phyloP scores from a whole-genome alignment of 1,140 invertebrate genomes.

The Anagrus nilaparvatae region DNA sequence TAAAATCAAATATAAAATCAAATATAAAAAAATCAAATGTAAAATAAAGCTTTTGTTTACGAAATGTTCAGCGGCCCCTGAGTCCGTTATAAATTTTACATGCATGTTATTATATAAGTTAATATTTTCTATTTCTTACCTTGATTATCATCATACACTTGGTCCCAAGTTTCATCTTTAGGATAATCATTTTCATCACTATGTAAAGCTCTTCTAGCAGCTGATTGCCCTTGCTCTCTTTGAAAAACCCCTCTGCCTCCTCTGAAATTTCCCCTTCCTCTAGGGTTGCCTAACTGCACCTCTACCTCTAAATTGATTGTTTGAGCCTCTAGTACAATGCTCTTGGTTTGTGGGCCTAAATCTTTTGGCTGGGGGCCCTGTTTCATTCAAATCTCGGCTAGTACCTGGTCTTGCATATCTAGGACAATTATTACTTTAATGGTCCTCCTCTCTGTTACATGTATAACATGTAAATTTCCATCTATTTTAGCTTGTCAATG shows the following conservation, averaged over 20 bases:
- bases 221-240: no score
- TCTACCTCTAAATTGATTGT: no score
- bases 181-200: neutral
- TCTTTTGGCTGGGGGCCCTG: no score
- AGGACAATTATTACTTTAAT: neutral
- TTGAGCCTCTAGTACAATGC: no score
- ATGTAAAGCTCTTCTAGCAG: no score
- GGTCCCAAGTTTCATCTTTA: neutral
- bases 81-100: no score
- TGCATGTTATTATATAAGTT: slow-evolving; percentile 1
- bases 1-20: slow-evolving; percentile 13
- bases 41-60: slow-evolving; percentile 2
- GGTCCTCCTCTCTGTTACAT: slow-evolving; percentile 2
- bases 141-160: no score
- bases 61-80: no score
- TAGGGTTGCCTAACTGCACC: no score
- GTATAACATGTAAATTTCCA: slow-evolving; percentile 15
- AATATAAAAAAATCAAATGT: neutral
- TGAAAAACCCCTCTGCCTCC: no score
- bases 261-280: no score
- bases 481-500: slow-evolving; percentile 1
- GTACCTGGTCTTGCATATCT: neutral
- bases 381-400: neutral
- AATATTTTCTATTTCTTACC: slow-evolving; percentile 5
- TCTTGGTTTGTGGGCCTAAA: no score